These are phyloP conservation scores for Diorhabda carinulata DNA, from an alignment of 1,140 invertebrate species.

Conservation along the genomic window DNA sequence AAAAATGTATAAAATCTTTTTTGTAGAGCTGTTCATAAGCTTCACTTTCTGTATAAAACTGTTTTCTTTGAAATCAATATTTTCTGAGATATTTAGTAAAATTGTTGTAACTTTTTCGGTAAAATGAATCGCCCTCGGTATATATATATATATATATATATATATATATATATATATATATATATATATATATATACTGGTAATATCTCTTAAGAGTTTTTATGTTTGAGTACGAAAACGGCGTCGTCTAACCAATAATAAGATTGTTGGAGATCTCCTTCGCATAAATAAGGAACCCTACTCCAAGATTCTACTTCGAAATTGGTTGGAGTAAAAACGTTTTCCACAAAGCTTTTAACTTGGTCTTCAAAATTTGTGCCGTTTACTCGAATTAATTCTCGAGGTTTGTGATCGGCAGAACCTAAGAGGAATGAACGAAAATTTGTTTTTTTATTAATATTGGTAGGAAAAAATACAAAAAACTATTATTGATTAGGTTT, in stretches of 20 bases:
- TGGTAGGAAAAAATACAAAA: background rate
- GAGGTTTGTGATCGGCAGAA: constrained; percentile 64
- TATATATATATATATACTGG: too few relatives aligned
- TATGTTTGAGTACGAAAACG: constrained; percentile 64
- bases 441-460: background rate
- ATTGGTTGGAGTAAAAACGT: constrained; percentile 68
- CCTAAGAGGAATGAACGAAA: constrained; percentile 44
- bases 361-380: constrained; percentile 77
- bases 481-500: background rate
- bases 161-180: too few relatives aligned
- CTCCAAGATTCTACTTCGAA: constrained; percentile 75
- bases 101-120: too few relatives aligned
- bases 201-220: background rate
- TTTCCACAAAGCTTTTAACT: constrained; percentile 62
- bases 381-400: constrained; percentile 63
- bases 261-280: constrained; percentile 87
- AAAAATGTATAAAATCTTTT: too few relatives aligned
- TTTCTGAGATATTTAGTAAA: too few relatives aligned
- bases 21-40: too few relatives aligned
- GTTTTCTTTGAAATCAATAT: too few relatives aligned
- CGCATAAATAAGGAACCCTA: constrained; percentile 86
- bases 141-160: too few relatives aligned
- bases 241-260: constrained; percentile 89
- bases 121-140: too few relatives aligned
- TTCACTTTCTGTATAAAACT: too few relatives aligned